Evolutionary conservation across 2,797 vertebrate species (phyloP), one percentile per base, ranked within the genome.

Genomic region (Pangasius djambal): DNA sequence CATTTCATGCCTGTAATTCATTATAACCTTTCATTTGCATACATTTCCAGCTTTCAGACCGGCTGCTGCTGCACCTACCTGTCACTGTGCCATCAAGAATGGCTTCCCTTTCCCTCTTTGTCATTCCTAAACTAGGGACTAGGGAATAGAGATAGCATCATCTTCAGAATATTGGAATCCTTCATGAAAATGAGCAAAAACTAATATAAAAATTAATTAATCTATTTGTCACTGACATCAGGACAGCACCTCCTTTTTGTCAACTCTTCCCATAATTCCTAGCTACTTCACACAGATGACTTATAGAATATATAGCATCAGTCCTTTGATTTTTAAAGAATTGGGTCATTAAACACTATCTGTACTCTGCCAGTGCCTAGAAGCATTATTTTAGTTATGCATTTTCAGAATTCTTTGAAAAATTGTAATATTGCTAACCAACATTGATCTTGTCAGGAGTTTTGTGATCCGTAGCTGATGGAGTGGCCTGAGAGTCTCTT

Each of bases 21-120:
- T 89, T 91, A 85, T 89, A 86, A 88, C 61, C 83, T 44, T 69
- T 79, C 70, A 91, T 91, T 90, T 89, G 90, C 89, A 88, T 87
- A 89, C 10, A 86, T 87, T 91, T 81, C 52, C 44, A 67, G 84
- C 28, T 83, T 85, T 78, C 88, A 89, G 70, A 86, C 25, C 85
- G 78, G 77, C 87, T 67, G 61, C 44, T 81, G 44, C 57, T 89
- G 25, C 31, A 57, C 83, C 31, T 84, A 52, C 65, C 69, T 86
- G 83, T 40, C 65, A 48, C 13, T 40, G n/a, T 70, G 61, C n/a
- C 44, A 72, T 77, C 3, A 77, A 57, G 10, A 77, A 12, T 67
- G 40, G 31, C 57, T 74, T 84, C 31, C 5, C 20, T n/a, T 61
- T 79, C 34, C 31, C 4, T 79, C 55, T 61, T 44, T 63, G 59